phyloP scores from a whole-genome alignment of 37 sponge, comb jelly and placozoan genomes.

The Amphimedon queenslandica region DNA sequence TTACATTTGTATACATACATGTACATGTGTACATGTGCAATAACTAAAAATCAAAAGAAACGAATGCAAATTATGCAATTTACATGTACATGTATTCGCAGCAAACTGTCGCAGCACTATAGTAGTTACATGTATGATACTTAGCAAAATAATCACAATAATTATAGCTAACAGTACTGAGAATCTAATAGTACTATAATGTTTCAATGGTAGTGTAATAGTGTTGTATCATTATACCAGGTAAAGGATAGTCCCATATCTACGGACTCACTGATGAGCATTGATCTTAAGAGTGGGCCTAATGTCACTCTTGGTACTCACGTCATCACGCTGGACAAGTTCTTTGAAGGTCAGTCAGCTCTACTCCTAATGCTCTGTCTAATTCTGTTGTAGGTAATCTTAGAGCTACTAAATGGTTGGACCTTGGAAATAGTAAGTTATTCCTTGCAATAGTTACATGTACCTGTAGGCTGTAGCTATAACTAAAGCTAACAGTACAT shows the following conservation, averaged over 20 bases:
- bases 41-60: too few relatives aligned
- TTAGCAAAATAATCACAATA: background rate
- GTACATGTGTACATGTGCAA: too few relatives aligned
- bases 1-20: too few relatives aligned
- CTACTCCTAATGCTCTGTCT: background rate
- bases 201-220: too few relatives aligned
- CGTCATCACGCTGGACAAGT: slow-evolving; percentile 58
- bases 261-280: slow-evolving; percentile 41
- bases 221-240: slow-evolving; percentile 7
- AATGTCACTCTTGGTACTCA: slow-evolving; percentile 55
- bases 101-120: too few relatives aligned
- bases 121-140: slow-evolving; percentile 8
- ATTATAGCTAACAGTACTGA: too few relatives aligned
- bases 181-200: too few relatives aligned
- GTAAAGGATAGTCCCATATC: slow-evolving; percentile 53
- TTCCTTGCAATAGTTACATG: background rate
- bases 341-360: slow-evolving; percentile 33
- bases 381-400: slow-evolving; percentile 2
- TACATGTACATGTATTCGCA: too few relatives aligned
- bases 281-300: slow-evolving; percentile 62
- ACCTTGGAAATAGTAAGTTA: slow-evolving; percentile 58
- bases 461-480: background rate
- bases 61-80: too few relatives aligned
- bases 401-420: slow-evolving; percentile 27
- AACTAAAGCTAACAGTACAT: slow-evolving; percentile 4